These are phyloP conservation scores for Ennomos erosarius DNA, from an alignment of 2,888 invertebrate genomes.

Conservation along the genomic window DNA sequence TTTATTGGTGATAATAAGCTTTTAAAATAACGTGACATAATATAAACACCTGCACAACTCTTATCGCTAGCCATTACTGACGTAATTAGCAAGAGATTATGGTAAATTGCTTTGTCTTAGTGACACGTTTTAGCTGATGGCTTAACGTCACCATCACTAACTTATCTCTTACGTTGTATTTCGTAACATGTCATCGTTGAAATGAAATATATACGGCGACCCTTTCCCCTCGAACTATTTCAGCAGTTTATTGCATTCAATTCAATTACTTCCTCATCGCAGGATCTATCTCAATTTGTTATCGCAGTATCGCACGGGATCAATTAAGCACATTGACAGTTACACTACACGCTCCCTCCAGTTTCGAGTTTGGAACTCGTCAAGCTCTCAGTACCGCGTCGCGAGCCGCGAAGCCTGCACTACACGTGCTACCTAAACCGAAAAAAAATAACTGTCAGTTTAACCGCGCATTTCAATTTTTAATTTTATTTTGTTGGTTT, in stretches of 20 bases:
- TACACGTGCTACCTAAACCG: conserved; percentile 39
- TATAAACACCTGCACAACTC: conserved; percentile 16
- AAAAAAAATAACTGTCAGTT: conserved; percentile 49
- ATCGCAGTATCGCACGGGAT: conserved; percentile 66
- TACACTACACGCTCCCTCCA: conserved; percentile 57
- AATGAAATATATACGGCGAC: conserved; percentile 8
- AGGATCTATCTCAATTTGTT: conserved; percentile 54
- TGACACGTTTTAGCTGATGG: conserved; percentile 10
- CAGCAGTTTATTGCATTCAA: conserved; percentile 28
- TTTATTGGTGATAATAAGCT: not conserved
- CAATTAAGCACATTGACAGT: conserved; percentile 73
- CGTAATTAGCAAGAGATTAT: conserved; percentile 20
- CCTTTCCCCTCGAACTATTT: conserved; percentile 26
- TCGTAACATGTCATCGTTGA: not conserved
- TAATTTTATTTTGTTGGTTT: conserved; percentile 25
- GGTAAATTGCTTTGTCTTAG: conserved; percentile 4
- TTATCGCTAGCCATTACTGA: conserved; percentile 12
- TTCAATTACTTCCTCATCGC: conserved; percentile 40
- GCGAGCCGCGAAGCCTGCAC: conserved; percentile 78
- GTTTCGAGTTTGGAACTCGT: conserved; percentile 34
- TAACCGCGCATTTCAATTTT: conserved; percentile 54
- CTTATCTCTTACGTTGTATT: not conserved
- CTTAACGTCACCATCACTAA: conserved; percentile 5
- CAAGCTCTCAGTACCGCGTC: conserved; percentile 66
- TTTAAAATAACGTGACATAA: conserved; percentile 24